Evolutionary conservation across 1,140 invertebrate genomes (phyloP).

Genomic region (Panonychus citri): DNA sequence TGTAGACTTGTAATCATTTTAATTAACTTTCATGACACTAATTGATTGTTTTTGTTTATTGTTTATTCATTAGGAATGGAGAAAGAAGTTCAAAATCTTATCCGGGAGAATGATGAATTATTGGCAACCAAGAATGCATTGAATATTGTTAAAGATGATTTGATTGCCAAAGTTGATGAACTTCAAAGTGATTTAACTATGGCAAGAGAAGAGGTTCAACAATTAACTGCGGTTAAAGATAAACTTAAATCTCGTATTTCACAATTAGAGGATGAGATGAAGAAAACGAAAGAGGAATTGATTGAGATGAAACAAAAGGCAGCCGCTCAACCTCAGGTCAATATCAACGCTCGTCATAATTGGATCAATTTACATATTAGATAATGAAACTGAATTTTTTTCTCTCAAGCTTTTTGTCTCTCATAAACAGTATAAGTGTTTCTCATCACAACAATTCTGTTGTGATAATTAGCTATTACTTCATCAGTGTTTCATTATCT

Average conservation of each 20-base stretch:
- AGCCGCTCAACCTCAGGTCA: not conserved
- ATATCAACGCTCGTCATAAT: not conserved
- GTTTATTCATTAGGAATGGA: constrained; percentile 58
- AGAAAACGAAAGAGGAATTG: constrained; percentile 52
- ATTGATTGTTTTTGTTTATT: not conserved
- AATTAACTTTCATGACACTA: too few relatives aligned
- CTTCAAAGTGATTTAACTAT: constrained; percentile 72
- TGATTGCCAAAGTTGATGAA: constrained; percentile 95
- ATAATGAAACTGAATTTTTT: too few relatives aligned
- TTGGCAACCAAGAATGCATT: constrained; percentile 94
- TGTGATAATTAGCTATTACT: too few relatives aligned
- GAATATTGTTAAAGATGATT: constrained; percentile 97
- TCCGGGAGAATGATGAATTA: constrained; percentile 97
- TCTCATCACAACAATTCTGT: too few relatives aligned
- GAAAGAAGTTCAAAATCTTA: constrained; percentile 96
- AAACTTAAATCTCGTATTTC: constrained; percentile 50
- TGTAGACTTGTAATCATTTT: too few relatives aligned
- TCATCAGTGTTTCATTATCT: too few relatives aligned
- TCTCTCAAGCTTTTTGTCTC: too few relatives aligned
- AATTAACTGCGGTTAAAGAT: constrained; percentile 54
- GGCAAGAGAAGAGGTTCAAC: constrained; percentile 67
- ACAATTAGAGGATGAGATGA: constrained; percentile 76
- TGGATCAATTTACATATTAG: too few relatives aligned
- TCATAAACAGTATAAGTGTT: too few relatives aligned
- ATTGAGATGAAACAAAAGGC: constrained; percentile 31